phyloP scores from a whole-genome alignment of 2,797 vertebrate species.

The Tapera naevia region DNA sequence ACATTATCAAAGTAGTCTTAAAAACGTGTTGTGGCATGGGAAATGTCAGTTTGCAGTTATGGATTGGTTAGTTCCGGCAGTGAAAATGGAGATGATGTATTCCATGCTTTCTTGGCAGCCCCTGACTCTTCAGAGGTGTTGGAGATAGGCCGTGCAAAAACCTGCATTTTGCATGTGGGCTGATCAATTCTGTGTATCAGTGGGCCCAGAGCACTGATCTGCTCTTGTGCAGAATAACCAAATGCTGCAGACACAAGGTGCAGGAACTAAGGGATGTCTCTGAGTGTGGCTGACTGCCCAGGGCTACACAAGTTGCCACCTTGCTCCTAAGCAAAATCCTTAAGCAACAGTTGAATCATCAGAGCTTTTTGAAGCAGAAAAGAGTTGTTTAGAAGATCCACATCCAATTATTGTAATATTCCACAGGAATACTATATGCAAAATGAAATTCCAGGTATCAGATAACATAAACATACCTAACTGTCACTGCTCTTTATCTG shows the following conservation, averaged over 20 bases:
- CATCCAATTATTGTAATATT: background rate
- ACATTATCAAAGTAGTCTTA: background rate
- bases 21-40: background rate
- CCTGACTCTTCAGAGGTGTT: background rate
- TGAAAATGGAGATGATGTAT: background rate
- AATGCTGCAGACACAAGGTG: background rate
- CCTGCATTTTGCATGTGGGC: rapidly evolving
- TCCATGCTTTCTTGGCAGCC: background rate
- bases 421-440: background rate
- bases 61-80: background rate
- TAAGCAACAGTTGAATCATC: background rate
- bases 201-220: background rate
- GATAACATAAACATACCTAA: background rate
- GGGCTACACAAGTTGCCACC: background rate
- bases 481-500: background rate
- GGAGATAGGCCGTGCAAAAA: background rate
- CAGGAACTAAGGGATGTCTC: background rate
- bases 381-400: background rate
- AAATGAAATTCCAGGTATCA: background rate
- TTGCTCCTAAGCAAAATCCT: background rate
- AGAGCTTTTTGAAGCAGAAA: background rate
- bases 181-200: background rate
- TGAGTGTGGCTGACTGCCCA: background rate
- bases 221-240: background rate
- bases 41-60: background rate